A percentile compares a stretch with the other conserved stretches of the same genome.
Evolutionary conservation across 2,113 vertebrate genomes (phyloP).

Genomic region (Madoqua kirkii): DNA sequence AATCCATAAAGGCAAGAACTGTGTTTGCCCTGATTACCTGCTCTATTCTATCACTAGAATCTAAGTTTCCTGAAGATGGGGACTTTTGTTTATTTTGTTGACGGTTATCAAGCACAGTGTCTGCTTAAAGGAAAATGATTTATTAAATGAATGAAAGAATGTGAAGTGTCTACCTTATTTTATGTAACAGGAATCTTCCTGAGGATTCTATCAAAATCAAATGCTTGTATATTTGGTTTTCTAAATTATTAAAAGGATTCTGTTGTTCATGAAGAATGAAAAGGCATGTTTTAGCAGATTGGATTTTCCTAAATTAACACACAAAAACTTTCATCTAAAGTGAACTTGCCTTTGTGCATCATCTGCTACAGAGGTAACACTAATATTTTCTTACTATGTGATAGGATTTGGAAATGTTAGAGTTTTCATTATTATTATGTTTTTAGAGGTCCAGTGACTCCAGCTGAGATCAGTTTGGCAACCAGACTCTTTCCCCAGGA

Average conservation of each 20-base stretch:
- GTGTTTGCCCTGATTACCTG: background rate
- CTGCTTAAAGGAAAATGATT: background rate
- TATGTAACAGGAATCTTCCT: background rate
- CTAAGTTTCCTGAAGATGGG: background rate
- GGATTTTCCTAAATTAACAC: background rate
- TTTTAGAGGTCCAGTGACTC: slow-evolving; percentile 16
- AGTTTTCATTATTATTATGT: background rate
- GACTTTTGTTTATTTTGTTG: slow-evolving; percentile 5
- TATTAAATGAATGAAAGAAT: background rate
- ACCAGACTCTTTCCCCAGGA: background rate
- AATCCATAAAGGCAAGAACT: background rate
- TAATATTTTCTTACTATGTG: background rate
- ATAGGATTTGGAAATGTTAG: background rate
- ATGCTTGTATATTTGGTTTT: background rate
- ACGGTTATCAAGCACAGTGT: background rate
- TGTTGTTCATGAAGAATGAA: background rate
- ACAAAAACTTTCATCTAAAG: background rate
- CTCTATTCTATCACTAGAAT: background rate
- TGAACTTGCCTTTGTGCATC: background rate
- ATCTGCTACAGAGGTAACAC: background rate
- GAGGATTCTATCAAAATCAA: slow-evolving; percentile 7
- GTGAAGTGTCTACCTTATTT: background rate
- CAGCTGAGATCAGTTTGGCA: background rate
- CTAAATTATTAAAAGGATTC: background rate
- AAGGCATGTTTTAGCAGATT: background rate